Evolutionary conservation across 2,888 invertebrate species (phyloP).

Genomic region (Linhomoeus sp.): DNA sequence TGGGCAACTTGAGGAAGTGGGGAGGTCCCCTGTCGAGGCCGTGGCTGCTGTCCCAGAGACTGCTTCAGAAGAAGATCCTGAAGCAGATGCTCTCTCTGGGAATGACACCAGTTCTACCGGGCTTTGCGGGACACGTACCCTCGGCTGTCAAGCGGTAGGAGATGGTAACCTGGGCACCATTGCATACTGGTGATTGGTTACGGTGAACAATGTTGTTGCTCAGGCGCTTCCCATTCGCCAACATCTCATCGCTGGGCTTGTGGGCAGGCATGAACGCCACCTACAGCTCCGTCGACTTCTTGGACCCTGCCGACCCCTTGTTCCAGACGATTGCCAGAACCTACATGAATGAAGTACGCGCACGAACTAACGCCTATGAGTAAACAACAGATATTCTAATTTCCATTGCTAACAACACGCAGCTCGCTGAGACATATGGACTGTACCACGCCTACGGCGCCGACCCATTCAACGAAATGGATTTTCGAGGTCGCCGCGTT

Average conservation of each 20-base stretch:
- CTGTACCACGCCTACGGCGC: conserved; percentile 55
- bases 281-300: conserved; percentile 43
- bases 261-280: conserved; percentile 57
- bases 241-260: conserved; percentile 40
- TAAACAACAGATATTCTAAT: no score
- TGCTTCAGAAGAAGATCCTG: no score
- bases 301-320: conserved; percentile 56
- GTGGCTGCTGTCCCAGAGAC: no score
- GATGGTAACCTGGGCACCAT: no score
- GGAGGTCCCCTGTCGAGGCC: no score
- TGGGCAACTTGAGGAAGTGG: no score
- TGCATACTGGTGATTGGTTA: no score
- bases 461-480: conserved; percentile 81
- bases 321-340: conserved; percentile 49
- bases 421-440: conserved; percentile 10
- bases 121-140: not conserved
- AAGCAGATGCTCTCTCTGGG: no score
- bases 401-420: no score
- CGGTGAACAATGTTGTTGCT: no score
- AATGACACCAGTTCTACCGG: not conserved
- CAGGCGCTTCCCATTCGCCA: conserved; percentile 49
- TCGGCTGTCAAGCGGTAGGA: no score
- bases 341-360: conserved; percentile 51
- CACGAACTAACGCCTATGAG: no score
- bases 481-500: conserved; percentile 40